Percentiles rank a stretch among this genome's conserved stretches.
These are phyloP conservation scores for Rhyzopertha dominica DNA, from an alignment of 1,140 invertebrate species.

Conservation along the genomic window DNA sequence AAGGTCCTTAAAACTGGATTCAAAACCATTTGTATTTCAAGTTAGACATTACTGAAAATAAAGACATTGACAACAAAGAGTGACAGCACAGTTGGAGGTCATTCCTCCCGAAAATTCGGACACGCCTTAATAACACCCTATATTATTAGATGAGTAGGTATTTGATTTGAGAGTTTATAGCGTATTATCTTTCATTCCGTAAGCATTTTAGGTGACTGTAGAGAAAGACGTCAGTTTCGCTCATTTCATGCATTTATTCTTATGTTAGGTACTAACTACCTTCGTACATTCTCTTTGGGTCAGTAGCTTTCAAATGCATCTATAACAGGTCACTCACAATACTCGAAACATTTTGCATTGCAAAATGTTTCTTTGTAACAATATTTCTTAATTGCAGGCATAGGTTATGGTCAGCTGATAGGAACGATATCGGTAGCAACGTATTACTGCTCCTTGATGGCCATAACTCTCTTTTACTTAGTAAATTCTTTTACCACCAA, in stretches of 20 bases:
- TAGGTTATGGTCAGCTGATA: conserved; percentile 74
- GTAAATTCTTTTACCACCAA: conserved; percentile 57
- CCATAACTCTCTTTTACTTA: conserved; percentile 71
- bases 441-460: conserved; percentile 80
- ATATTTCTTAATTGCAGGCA: conserved; percentile 53
- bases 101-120: no score
- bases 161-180: no score
- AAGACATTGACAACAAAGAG: no score
- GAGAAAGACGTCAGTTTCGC: no score
- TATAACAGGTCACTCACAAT: not conserved
- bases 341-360: not conserved
- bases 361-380: not conserved
- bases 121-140: no score
- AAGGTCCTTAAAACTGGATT: no score
- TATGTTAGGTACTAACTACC: not conserved
- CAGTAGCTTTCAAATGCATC: not conserved
- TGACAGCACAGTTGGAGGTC: no score
- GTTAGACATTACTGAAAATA: no score
- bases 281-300: not conserved
- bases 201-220: no score
- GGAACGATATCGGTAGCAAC: conserved; percentile 64
- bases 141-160: no score
- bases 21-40: no score
- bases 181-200: no score
- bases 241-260: not conserved